These are phyloP conservation scores for Catocala fraxini DNA, from an alignment of 2,888 invertebrate genomes.

Conservation along the genomic window DNA sequence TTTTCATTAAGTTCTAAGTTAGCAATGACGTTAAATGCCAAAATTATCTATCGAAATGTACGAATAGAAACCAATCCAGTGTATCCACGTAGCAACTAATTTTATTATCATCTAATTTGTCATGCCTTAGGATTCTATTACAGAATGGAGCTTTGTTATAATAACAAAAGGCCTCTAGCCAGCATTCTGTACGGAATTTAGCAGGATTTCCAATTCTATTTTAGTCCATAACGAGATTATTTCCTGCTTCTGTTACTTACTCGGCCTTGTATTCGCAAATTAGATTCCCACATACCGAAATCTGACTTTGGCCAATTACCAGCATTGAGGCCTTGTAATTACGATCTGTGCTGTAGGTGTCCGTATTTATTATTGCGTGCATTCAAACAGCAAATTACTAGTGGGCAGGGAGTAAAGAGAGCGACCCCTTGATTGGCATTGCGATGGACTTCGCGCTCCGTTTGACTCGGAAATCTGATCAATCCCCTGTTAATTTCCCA, in stretches of 20 bases:
- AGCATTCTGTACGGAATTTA: background rate
- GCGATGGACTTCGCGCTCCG: slow-evolving; percentile 78
- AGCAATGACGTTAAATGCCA: slow-evolving; percentile 22
- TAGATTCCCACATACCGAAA: background rate
- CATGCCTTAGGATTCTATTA: background rate
- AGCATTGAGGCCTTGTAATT: slow-evolving; percentile 33
- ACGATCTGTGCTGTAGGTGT: slow-evolving; percentile 19
- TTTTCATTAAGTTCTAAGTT: slow-evolving; percentile 44
- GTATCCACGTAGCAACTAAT: background rate
- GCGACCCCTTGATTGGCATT: slow-evolving; percentile 78
- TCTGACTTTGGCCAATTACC: slow-evolving; percentile 22
- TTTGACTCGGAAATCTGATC: slow-evolving; percentile 83
- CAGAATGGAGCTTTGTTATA: background rate
- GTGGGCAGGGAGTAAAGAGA: slow-evolving; percentile 53
- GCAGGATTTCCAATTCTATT: background rate
- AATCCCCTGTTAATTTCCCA: slow-evolving; percentile 78
- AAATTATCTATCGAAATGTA: slow-evolving; percentile 14
- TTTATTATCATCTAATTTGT: background rate
- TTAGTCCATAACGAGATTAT: background rate
- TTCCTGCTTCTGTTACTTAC: background rate
- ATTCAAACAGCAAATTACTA: slow-evolving; percentile 59
- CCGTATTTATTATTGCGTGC: slow-evolving; percentile 49
- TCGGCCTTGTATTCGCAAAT: background rate
- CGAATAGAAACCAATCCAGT: background rate
- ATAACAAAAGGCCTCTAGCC: background rate